Evolutionary conservation across 2,888 invertebrate genomes (phyloP).

Genomic region (Stictocephala bisonia): DNA sequence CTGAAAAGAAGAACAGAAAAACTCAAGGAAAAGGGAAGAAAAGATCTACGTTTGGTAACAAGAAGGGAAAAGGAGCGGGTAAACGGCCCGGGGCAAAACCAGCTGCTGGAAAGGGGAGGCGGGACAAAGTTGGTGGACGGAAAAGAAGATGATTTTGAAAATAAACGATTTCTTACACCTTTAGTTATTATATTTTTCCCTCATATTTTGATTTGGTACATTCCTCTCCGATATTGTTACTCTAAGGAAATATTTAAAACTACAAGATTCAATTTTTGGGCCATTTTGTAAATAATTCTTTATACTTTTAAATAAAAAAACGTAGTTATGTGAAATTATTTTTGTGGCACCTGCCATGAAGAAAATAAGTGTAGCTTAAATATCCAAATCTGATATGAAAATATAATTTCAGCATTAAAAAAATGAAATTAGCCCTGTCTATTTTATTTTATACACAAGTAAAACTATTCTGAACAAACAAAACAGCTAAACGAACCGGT

Average conservation of each 20-base stretch:
- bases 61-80: conserved; percentile 56
- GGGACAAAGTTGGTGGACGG: conserved; percentile 68
- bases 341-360: background rate
- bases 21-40: conserved; percentile 57
- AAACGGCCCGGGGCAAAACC: conserved; percentile 66
- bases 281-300: too few relatives aligned
- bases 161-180: conserved; percentile 20
- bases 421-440: too few relatives aligned
- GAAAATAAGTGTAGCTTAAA: background rate
- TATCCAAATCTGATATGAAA: too few relatives aligned
- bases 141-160: conserved; percentile 69
- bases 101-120: conserved; percentile 76
- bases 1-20: conserved; percentile 68
- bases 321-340: too few relatives aligned
- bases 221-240: background rate
- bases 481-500: too few relatives aligned
- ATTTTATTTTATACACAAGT: too few relatives aligned
- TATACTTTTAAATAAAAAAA: too few relatives aligned
- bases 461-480: too few relatives aligned
- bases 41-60: conserved; percentile 51
- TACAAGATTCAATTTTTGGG: too few relatives aligned
- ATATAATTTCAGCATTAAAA: too few relatives aligned
- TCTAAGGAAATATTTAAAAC: too few relatives aligned
- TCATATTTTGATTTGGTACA: background rate
- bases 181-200: background rate